phyloP scores from a whole-genome alignment of 2,113 vertebrate genomes.

The Heteronetta atricapilla region DNA sequence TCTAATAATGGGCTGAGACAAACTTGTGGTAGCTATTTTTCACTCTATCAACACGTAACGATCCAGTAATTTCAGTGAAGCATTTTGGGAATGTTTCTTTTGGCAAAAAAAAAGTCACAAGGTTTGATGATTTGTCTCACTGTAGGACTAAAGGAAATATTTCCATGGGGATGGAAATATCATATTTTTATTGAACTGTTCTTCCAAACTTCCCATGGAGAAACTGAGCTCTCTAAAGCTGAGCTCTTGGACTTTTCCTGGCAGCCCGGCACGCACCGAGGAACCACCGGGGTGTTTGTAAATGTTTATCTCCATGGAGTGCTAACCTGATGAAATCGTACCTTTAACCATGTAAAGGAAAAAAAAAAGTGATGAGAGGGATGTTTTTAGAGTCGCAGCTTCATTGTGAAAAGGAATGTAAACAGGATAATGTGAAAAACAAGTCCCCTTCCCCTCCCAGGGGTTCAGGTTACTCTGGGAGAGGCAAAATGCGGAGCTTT shows the following conservation, averaged over 20 bases:
- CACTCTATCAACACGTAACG: not conserved
- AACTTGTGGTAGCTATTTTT: not conserved
- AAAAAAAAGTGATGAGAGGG: not conserved
- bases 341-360: not conserved
- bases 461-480: not conserved
- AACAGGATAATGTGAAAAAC: not conserved
- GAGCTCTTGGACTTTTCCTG: not conserved
- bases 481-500: not conserved
- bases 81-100: conserved; percentile 18
- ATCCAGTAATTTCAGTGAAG: not conserved
- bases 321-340: not conserved
- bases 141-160: not conserved
- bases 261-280: fast-evolving
- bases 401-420: not conserved
- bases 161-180: conserved; percentile 25
- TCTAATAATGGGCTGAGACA: not conserved
- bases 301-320: not conserved
- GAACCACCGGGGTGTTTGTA: not conserved
- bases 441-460: not conserved
- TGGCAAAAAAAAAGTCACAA: not conserved
- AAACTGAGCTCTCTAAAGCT: not conserved
- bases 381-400: not conserved
- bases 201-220: not conserved
- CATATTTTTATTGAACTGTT: not conserved
- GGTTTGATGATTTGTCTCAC: not conserved